Evolutionary conservation across 2,797 vertebrate genomes (phyloP).

Genomic region (Typhlichthys eigenmanni): DNA sequence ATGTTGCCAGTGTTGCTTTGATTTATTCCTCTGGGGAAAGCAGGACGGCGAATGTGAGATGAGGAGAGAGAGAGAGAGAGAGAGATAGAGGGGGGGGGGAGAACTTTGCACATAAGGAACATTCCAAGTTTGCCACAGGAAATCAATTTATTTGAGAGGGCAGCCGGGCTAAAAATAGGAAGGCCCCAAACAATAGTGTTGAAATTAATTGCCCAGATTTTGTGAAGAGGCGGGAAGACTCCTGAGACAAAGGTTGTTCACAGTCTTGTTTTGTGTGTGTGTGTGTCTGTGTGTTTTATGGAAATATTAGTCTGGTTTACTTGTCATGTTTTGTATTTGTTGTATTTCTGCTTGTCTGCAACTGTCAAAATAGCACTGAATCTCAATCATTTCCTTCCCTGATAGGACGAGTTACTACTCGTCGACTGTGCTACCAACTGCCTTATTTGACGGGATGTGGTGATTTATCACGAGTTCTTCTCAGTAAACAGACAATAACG

Average conservation of each 20-base stretch:
- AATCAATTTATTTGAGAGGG: conserved; percentile 80
- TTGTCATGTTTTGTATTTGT: conserved; percentile 64
- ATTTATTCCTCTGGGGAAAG: conserved; percentile 74
- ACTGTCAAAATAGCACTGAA: conserved; percentile 69
- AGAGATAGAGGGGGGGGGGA: conserved; percentile 42
- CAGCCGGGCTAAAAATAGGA: conserved; percentile 74
- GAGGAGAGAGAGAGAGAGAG: neutral
- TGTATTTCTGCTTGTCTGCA: conserved; percentile 62
- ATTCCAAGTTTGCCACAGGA: conserved; percentile 74
- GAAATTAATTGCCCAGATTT: conserved; percentile 78
- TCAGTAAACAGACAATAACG: conserved; percentile 78
- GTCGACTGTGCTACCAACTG: conserved; percentile 64
- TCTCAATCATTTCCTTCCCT: conserved; percentile 69
- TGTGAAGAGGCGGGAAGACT: conserved; percentile 58
- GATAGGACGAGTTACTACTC: conserved; percentile 67
- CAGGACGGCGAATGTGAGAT: conserved; percentile 38
- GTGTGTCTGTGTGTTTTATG: conserved; percentile 35
- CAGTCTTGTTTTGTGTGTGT: conserved; percentile 54
- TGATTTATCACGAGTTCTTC: conserved; percentile 75
- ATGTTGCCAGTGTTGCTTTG: conserved; percentile 70
- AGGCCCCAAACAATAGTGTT: conserved; percentile 65
- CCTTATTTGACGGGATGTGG: conserved; percentile 74
- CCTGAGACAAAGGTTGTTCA: conserved; percentile 73
- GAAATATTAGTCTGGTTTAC: conserved; percentile 73
- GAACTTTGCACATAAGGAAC: conserved; percentile 58